Base-by-base conservation (phyloP, 2,113 vertebrate species). In the Oncorhynchus kisutch region DNA sequence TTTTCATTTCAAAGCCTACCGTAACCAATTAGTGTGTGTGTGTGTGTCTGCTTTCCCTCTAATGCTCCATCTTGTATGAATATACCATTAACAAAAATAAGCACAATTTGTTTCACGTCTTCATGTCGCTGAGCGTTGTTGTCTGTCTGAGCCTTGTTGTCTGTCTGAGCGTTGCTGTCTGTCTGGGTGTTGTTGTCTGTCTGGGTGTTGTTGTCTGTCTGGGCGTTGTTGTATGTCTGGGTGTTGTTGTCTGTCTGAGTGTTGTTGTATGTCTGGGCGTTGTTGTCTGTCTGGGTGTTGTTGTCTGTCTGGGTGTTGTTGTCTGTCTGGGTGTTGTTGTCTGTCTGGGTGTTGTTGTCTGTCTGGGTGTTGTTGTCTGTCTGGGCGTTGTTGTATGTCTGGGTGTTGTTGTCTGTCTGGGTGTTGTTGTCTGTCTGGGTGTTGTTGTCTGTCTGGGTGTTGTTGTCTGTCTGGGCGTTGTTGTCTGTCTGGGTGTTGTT, bases 61-160 rank as follows among this genome's bases (percentile, higher is more conserved):
- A 54, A 54, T 54, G 51, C 18, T 34, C 75, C 49, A 74, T 68
- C 60, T 65, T 85, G 85, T 84, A 83, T 87, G 85, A 90, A 90
- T 80, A 86, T 86, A 87, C 77, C 59, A 88, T 90, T 87, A 87
- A 88, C 85, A 85, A 90, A 89, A 90, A 83, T 83, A 90, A 86
- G 14, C 51, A 54, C 16, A 13, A 54, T 18, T 18, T 54, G 51
- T 54, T 54, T 54, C 51, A 54, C 4, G n/a, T 62, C 20, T 62
- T 20, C 22, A 7, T n/a, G 59, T 62, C 6, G 2, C 20, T 24
- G 59, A n/a, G 59, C n/a, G 54, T 22, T 16, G 59, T 60, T 49
- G 51, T 29, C 29, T 29, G 29, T 4, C 29, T 29, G 3, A 0
- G 27, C 13, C 13, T 54, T 11, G 11, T 12, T 29, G 4, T 31